Evolutionary conservation across 1,140 invertebrate genomes (phyloP).

Genomic region (Oryzaephilus surinamensis): DNA sequence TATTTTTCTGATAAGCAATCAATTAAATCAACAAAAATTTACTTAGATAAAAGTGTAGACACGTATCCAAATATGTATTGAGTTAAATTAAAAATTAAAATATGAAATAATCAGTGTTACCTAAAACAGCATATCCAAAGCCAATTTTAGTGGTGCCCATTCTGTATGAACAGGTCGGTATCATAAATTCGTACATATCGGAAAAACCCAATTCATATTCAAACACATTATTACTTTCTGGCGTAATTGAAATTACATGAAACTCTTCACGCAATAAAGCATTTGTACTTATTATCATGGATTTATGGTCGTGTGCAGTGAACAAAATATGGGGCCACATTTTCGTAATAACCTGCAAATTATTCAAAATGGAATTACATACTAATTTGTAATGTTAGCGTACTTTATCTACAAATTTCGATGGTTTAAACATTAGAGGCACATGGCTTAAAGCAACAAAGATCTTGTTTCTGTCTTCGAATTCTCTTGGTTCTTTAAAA

Average conservation of each 20-base stretch:
- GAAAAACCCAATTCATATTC: conserved; percentile 38
- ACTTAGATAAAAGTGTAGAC: too few relatives aligned
- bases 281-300: conserved; percentile 45
- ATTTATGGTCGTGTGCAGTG: conserved; percentile 73
- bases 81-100: neutral
- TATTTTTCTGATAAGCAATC: too few relatives aligned
- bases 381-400: conserved; percentile 2
- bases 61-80: too few relatives aligned
- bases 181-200: conserved; percentile 70
- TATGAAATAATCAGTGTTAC: conserved; percentile 37
- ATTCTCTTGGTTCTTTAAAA: conserved; percentile 43
- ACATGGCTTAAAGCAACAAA: conserved; percentile 62
- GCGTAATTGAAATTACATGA: conserved; percentile 37
- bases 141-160: conserved; percentile 82
- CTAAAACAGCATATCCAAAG: conserved; percentile 70
- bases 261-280: conserved; percentile 38
- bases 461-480: conserved; percentile 48
- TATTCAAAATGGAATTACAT: neutral
- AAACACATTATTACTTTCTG: conserved; percentile 40
- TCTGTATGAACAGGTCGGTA: conserved; percentile 89
- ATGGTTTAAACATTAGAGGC: conserved; percentile 51
- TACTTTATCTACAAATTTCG: conserved; percentile 50
- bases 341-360: conserved; percentile 48
- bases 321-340: conserved; percentile 70
- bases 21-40: too few relatives aligned